Evolutionary conservation across 2,113 vertebrate genomes (phyloP).

Genomic region (Uropsilus gracilis): DNA sequence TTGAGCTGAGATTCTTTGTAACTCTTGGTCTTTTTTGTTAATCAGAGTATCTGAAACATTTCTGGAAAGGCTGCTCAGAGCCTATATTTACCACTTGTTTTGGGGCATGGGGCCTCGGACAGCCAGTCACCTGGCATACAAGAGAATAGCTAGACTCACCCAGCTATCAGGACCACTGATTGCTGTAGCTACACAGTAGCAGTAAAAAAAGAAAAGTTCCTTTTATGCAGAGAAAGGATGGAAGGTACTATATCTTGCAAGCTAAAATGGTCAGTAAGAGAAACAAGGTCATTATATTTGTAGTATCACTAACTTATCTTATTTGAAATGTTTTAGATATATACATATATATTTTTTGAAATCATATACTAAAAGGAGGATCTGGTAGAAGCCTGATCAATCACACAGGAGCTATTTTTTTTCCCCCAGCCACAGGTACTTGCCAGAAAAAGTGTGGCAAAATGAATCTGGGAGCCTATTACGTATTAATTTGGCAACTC

Average conservation of each 20-base stretch:
- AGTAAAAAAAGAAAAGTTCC: not conserved
- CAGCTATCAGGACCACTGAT: not conserved
- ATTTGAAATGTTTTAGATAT: not conserved
- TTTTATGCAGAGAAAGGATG: not conserved
- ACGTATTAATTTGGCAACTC: not conserved
- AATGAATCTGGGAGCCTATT: not conserved
- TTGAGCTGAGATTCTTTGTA: not conserved
- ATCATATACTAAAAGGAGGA: not conserved
- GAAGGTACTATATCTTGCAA: not conserved
- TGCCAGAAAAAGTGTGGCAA: not conserved
- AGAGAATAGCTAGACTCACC: not conserved
- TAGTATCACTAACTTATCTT: not conserved
- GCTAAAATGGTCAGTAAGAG: not conserved
- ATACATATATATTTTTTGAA: too few species aligned
- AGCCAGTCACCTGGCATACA: accelerated
- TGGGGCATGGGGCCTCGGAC: too few species aligned
- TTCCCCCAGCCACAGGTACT: not conserved
- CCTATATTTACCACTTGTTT: not conserved
- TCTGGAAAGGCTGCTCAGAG: not conserved
- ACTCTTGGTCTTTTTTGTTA: not conserved
- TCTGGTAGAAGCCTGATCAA: not conserved
- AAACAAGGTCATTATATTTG: not conserved
- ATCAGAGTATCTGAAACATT: accelerated
- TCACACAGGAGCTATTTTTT: not conserved
- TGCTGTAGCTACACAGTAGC: not conserved